These are phyloP conservation scores for Ectemnius cavifrons DNA, from an alignment of 2,888 invertebrate species.

Conservation along the genomic window DNA sequence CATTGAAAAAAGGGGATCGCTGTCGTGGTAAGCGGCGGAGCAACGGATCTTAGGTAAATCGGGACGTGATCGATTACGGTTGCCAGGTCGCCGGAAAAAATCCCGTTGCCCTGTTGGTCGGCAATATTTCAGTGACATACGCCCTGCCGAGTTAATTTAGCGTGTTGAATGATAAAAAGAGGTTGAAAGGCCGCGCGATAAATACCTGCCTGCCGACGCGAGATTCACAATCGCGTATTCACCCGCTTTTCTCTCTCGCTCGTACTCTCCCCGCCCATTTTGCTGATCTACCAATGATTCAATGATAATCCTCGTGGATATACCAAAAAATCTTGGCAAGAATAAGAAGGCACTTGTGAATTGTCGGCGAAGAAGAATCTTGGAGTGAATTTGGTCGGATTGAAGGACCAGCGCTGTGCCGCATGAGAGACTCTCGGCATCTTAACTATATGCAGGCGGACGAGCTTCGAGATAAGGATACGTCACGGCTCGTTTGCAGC, in stretches of 20 bases:
- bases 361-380: not conserved
- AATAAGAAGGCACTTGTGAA: not conserved
- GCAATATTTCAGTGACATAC: constrained; percentile 3
- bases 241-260: too few relatives aligned
- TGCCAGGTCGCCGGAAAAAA: not conserved
- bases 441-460: not conserved
- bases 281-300: not conserved
- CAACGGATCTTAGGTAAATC: constrained; percentile 4
- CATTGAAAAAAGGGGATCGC: not conserved
- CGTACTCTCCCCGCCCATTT: too few relatives aligned
- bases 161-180: constrained; percentile 15
- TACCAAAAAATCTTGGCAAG: not conserved
- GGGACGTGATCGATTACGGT: constrained; percentile 5
- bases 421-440: not conserved
- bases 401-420: too few relatives aligned
- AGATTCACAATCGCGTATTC: too few relatives aligned
- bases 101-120: not conserved
- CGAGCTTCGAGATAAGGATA: constrained; percentile 27
- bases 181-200: constrained; percentile 7
- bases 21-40: not conserved
- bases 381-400: not conserved
- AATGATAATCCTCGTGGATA: not conserved
- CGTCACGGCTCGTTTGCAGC: constrained; percentile 38
- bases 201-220: constrained; percentile 5
- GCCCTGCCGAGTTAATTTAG: constrained; percentile 9